These are phyloP conservation scores for Metopolophium dirhodum DNA, from an alignment of 1,140 invertebrate genomes.

Conservation along the genomic window DNA sequence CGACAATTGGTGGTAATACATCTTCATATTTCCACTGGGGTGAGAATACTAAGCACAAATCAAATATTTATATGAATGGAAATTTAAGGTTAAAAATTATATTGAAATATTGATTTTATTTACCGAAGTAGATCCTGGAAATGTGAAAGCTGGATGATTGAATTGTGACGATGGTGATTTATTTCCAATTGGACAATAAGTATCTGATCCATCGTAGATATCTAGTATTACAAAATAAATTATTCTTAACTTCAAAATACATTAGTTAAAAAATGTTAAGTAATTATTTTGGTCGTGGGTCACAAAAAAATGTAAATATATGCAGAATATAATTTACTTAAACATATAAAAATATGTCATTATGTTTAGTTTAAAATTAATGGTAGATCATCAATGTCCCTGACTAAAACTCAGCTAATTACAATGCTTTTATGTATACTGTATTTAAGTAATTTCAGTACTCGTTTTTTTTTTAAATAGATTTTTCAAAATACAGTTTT, in stretches of 20 bases:
- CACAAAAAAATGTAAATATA: background rate
- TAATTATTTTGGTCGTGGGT: too few relatives aligned
- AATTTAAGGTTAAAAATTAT: background rate
- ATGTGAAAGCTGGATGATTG: slow-evolving; percentile 67
- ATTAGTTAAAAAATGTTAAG: background rate
- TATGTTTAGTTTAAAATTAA: background rate
- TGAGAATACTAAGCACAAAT: slow-evolving; percentile 37
- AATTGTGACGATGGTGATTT: slow-evolving; percentile 67
- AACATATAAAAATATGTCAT: background rate
- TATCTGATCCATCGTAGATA: slow-evolving; percentile 61
- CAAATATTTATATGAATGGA: background rate
- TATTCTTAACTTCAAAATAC: background rate
- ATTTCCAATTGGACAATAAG: slow-evolving; percentile 62
- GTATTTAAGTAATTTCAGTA: background rate
- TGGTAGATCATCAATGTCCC: background rate
- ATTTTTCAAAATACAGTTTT: too few relatives aligned
- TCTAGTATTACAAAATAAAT: slow-evolving; percentile 60
- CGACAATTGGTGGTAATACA: slow-evolving; percentile 75
- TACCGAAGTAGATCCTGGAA: slow-evolving; percentile 63
- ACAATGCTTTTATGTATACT: background rate
- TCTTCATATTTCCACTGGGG: slow-evolving; percentile 43
- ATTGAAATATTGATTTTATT: background rate
- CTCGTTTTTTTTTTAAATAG: background rate
- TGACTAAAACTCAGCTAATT: background rate
- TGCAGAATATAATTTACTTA: background rate